A percentile compares a stretch with the other conserved stretches of the same genome.
phyloP scores from a whole-genome alignment of 2,888 invertebrate species.

The Archips crataeganus region DNA sequence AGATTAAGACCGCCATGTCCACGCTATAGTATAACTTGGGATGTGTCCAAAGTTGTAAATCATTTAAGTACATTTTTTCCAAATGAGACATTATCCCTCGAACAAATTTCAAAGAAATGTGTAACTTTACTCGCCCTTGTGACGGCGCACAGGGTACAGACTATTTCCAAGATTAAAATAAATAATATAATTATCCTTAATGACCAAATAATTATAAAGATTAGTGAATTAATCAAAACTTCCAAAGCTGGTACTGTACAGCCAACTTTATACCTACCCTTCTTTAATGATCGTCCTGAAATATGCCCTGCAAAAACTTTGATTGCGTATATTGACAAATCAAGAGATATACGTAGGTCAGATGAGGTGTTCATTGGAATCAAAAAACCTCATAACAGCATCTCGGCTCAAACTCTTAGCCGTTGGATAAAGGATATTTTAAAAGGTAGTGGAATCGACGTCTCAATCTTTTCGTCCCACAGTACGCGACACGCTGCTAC shows the following conservation, averaged over 20 bases:
- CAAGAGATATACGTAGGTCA: constrained; percentile 4
- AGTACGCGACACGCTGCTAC: constrained; percentile 18
- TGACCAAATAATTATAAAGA: constrained; percentile 12
- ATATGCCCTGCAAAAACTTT: constrained; percentile 12
- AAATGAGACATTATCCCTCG: background rate
- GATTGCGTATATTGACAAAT: constrained; percentile 4
- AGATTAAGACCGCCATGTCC: constrained; percentile 17
- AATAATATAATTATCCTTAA: constrained; percentile 2
- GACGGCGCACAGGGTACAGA: too few relatives aligned
- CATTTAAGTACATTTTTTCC: background rate
- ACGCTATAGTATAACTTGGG: constrained; percentile 10
- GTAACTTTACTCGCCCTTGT: too few relatives aligned
- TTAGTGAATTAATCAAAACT: constrained; percentile 9
- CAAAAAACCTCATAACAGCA: constrained; percentile 9
- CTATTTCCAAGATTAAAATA: constrained; percentile 1
- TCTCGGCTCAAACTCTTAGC: constrained; percentile 8
- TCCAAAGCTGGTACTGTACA: background rate
- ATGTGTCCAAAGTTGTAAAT: background rate
- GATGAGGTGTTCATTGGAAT: constrained; percentile 5
- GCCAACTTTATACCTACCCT: constrained; percentile 11
- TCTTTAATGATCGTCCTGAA: constrained; percentile 3
- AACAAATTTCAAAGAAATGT: constrained; percentile 1
- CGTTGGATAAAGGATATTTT: constrained; percentile 10
- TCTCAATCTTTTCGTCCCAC: constrained; percentile 17
- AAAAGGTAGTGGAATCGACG: constrained; percentile 17